Conservation (phyloP, 2,113 vertebrate genomes). For the Oplegnathus fasciatus region DNA sequence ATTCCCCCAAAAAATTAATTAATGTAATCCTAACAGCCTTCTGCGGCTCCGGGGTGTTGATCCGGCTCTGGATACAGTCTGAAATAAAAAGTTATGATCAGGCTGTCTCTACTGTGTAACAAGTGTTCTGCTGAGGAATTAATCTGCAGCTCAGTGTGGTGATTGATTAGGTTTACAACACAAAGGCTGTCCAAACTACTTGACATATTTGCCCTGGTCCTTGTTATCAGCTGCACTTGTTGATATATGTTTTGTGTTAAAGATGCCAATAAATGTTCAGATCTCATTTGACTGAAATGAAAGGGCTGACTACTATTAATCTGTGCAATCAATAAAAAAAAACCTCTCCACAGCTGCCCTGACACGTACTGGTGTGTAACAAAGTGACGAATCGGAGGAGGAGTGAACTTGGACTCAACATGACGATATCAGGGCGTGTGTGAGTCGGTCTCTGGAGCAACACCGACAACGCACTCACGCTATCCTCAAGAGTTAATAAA, state of each 20-base stretch:
- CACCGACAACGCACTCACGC: neutral
- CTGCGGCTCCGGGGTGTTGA: neutral
- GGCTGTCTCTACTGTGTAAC: neutral
- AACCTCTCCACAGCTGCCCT: too few species aligned
- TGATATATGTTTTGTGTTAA: neutral
- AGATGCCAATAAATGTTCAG: neutral
- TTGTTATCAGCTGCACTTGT: neutral
- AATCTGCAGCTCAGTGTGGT: neutral
- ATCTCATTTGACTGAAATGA: too few species aligned
- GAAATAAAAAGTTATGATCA: neutral
- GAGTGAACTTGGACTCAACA: slow-evolving; percentile 31
- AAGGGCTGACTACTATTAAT: neutral
- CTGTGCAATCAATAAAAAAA: too few species aligned
- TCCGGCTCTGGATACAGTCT: neutral
- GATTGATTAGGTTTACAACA: neutral
- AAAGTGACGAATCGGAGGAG: slow-evolving; percentile 42
- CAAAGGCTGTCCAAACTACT: neutral
- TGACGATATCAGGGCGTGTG: slow-evolving; percentile 33
- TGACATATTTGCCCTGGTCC: neutral
- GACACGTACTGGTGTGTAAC: neutral
- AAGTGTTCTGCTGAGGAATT: neutral
- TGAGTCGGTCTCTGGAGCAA: neutral
- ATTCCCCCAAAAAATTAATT: neutral
- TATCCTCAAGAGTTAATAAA: neutral
- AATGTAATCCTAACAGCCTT: neutral